These are phyloP conservation scores for Spilogale gracilis DNA, from an alignment of 2,113 vertebrate genomes.

Conservation along the genomic window DNA sequence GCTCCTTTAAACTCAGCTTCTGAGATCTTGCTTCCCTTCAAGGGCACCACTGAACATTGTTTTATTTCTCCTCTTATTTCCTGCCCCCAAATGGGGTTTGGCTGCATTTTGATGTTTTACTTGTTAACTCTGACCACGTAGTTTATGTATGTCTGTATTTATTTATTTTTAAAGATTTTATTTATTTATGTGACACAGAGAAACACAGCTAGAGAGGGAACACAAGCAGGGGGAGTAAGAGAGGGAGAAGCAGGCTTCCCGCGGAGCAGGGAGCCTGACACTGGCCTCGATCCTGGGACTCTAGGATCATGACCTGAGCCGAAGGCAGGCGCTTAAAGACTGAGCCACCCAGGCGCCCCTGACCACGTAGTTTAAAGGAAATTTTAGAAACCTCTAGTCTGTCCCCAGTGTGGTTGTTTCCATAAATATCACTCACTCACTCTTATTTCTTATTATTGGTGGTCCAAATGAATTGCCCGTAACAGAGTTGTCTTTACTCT, in stretches of 20 bases:
- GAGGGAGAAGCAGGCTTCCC: too few relatives aligned
- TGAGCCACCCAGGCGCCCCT: too few relatives aligned
- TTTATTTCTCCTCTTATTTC: constrained; percentile 59
- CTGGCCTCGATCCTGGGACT: too few relatives aligned
- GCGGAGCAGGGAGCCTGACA: too few relatives aligned
- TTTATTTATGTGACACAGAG: too few relatives aligned
- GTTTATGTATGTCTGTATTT: neutral
- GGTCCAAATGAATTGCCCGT: neutral
- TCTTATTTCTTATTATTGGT: neutral
- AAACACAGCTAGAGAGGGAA: too few relatives aligned
- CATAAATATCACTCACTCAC: neutral
- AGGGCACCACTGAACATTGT: neutral
- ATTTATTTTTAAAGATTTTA: too few relatives aligned
- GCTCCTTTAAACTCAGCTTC: neutral
- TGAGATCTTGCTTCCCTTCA: constrained; percentile 28
- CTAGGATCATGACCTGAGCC: too few relatives aligned
- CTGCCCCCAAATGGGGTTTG: constrained; percentile 14
- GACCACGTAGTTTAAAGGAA: constrained; percentile 37
- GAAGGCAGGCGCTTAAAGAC: too few relatives aligned
- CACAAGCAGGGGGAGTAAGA: too few relatives aligned
- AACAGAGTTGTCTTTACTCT: neutral
- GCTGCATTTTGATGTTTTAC: constrained; percentile 33
- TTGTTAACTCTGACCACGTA: constrained; percentile 37
- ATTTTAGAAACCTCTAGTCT: constrained; percentile 48
- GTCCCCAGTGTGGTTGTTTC: neutral